These are phyloP conservation scores for Spermophilus dauricus DNA, from an alignment of 2,113 vertebrate species.

Conservation along the genomic window DNA sequence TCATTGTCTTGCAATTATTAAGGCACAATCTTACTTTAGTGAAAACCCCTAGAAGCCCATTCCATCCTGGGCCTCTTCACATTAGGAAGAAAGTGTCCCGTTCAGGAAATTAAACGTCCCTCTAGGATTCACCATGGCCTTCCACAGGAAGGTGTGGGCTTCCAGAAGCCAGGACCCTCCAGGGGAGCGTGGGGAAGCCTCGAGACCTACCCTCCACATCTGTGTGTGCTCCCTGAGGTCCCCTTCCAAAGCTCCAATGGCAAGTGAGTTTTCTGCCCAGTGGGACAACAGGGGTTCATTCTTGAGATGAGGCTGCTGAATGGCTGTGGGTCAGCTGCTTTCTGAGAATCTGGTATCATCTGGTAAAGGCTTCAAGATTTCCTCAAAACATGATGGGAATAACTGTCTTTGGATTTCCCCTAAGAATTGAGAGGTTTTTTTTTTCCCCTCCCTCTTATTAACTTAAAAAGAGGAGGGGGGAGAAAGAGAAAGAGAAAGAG, in stretches of 20 bases:
- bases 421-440: constrained; percentile 75
- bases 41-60: neutral
- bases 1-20: neutral
- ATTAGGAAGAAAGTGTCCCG: neutral
- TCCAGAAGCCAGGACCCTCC: fast-evolving
- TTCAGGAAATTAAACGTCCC: neutral
- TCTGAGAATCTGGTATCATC: constrained; percentile 84
- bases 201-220: too few relatives aligned
- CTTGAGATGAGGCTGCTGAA: constrained; percentile 68
- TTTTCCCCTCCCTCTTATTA: constrained; percentile 57
- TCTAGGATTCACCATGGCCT: neutral
- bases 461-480: constrained; percentile 77
- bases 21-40: neutral
- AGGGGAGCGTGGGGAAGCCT: neutral
- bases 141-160: neutral
- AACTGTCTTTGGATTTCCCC: constrained; percentile 82
- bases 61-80: neutral
- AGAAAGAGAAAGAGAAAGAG: neutral
- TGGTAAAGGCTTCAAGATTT: constrained; percentile 81
- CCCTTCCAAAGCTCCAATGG: neutral
- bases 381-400: constrained; percentile 86
- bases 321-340: constrained; percentile 80
- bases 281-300: neutral
- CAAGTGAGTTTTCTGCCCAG: neutral
- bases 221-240: neutral